These are phyloP conservation scores for Anarsia innoxiella DNA, from an alignment of 2,888 invertebrate genomes.

Conservation along the genomic window DNA sequence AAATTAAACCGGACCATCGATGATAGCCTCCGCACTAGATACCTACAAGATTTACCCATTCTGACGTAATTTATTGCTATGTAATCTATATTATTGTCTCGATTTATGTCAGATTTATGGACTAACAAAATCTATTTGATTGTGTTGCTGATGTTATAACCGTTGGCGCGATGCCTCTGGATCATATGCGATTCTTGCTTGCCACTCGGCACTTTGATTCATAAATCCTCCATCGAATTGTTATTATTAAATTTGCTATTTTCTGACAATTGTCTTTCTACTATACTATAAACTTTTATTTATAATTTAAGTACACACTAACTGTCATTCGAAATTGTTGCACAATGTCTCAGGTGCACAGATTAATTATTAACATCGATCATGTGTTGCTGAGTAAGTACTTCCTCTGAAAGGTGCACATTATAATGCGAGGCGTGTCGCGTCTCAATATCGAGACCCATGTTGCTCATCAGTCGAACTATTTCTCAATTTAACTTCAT, in stretches of 20 bases:
- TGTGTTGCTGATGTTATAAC: constrained; percentile 22
- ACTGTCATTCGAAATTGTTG: no score
- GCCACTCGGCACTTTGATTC: no score
- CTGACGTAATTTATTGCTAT: constrained; percentile 55
- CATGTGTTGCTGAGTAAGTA: constrained; percentile 39
- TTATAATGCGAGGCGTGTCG: constrained; percentile 32
- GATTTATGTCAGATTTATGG: constrained; percentile 33
- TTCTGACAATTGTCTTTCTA: no score
- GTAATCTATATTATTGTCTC: constrained; percentile 42
- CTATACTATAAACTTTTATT: no score
- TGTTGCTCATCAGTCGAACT: constrained; percentile 8
- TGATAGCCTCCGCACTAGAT: constrained; percentile 61
- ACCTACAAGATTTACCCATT: constrained; percentile 48
- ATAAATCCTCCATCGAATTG: no score
- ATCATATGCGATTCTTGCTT: constrained; percentile 5
- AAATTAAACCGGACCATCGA: constrained; percentile 66
- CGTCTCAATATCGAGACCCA: constrained; percentile 20
- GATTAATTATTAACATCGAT: constrained; percentile 33
- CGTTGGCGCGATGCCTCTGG: constrained; percentile 1
- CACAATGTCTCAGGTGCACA: constrained; percentile 6
- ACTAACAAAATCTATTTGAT: constrained; percentile 33
- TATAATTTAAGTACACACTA: no score
- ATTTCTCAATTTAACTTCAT: no score
- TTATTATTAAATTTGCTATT: no score
- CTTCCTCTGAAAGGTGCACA: constrained; percentile 35